Evolutionary conservation across 1,140 invertebrate genomes (phyloP).

Genomic region (Papilio glaucus): DNA sequence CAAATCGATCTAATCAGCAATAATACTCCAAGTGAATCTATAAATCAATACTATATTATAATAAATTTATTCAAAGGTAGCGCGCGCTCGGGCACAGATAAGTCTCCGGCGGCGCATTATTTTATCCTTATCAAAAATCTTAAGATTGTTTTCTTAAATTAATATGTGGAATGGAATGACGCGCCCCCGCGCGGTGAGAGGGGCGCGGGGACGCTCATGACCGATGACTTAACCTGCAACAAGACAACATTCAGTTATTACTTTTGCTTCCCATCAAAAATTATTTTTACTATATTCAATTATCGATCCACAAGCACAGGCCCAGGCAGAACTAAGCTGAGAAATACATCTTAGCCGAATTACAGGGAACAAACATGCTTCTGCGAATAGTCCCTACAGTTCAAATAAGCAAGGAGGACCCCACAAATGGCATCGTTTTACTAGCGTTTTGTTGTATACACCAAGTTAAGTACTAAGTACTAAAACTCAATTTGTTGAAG

Average conservation of each 20-base stretch:
- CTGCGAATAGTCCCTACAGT: too few species aligned
- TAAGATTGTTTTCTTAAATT: conserved; percentile 78
- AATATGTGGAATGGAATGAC: conserved; percentile 81
- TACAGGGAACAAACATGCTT: too few species aligned
- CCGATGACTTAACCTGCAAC: conserved; percentile 79
- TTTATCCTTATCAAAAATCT: conserved; percentile 73
- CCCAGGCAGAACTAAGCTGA: too few species aligned
- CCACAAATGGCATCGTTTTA: too few species aligned
- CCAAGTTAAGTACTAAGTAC: too few species aligned
- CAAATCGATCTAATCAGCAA: conserved; percentile 79
- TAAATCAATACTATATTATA: conserved; percentile 81
- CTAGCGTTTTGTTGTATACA: too few species aligned
- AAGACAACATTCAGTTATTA: conserved; percentile 25
- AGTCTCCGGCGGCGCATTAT: conserved; percentile 64
- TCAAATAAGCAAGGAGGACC: too few species aligned
- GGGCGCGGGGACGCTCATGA: conserved; percentile 68
- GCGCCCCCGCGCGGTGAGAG: conserved; percentile 59
- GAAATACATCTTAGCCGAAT: too few species aligned
- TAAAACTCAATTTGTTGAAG: too few species aligned
- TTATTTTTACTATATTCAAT: too few species aligned
- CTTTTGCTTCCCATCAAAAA: background rate
- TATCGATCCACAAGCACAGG: too few species aligned
- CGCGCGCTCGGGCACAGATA: conserved; percentile 51
- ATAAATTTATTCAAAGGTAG: conserved; percentile 72
- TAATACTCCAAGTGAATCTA: conserved; percentile 82